Base-by-base conservation (phyloP, 2,888 invertebrate species). In the Tryphoninae sp. region DNA sequence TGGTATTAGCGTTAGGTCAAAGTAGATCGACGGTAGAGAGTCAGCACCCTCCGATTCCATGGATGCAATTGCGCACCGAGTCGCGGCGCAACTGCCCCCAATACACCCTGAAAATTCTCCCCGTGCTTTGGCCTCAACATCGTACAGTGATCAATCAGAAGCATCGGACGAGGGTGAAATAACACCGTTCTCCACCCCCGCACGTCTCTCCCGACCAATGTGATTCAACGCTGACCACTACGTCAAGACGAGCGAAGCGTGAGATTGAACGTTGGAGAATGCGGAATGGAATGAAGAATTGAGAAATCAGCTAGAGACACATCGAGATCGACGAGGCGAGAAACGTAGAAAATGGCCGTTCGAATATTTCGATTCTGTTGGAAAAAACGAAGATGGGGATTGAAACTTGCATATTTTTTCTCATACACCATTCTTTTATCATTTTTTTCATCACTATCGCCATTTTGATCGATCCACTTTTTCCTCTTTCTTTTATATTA, bases 51-150 rank as follows among this genome's bases (percentile, higher is more conserved):
- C 53, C 45, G 16, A 42, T 71, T 78, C 45, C 13, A 61, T 67
- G 58, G 42, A 59, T 76, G 84, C 82, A 84, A 86, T 87, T 84
- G 84, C 83, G 83, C 79, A 55, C 19, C 73, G 81, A 80, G 85
- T 65, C 81, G 74, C 71, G 19, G 11, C 78, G 69, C 67, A 69
- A 82, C 26, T 45, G 6, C 49, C 64, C 71, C 62, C 62, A 45
- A 33, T 67, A n/a, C 40, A 16, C 40, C 51, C 61, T 74, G 9
- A 33, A 77, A 45, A 49, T 40, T 78, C 64, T 69, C 51, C 62
- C 40, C 42, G 33, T 53, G 22, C 68, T n/a, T 65, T 45, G 7
- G 19, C 26, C 16, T 26, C 62, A 53, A 72, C 33, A 22, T 61
- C 19, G 55, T 49, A 68, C 72, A 11, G 19, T 74, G 71, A 81